Percentiles rank a stretch among this genome's conserved stretches.
Conservation (phyloP, 2,888 invertebrate genomes). For the Microctonus hyperodae region DNA sequence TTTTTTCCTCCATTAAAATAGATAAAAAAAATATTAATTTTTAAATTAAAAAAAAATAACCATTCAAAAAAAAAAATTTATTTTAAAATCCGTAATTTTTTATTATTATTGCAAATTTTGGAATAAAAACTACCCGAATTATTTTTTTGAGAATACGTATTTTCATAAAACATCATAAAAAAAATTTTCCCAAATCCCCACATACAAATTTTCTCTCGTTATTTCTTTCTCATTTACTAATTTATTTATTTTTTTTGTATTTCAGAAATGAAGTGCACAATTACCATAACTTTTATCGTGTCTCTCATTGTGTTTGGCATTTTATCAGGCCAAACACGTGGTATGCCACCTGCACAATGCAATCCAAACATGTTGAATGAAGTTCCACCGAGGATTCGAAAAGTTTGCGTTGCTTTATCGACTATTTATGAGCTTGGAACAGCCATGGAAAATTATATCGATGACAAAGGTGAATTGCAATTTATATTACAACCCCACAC, state of each 20-base stretch:
- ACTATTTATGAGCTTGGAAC: conserved; percentile 71
- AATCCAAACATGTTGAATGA: conserved; percentile 69
- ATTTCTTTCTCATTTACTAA: conserved; percentile 17
- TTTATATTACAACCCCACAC: background rate
- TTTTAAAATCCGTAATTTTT: too few relatives aligned
- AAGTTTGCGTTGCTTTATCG: conserved; percentile 72
- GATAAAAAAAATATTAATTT: too few relatives aligned
- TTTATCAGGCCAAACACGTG: conserved; percentile 56
- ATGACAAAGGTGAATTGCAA: conserved; percentile 64
- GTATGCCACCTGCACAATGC: conserved; percentile 68
- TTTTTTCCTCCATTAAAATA: too few relatives aligned
- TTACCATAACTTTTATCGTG: conserved; percentile 41
- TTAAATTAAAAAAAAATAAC: too few relatives aligned
- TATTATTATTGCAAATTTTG: too few relatives aligned
- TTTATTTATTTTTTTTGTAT: too few relatives aligned
- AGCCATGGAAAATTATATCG: conserved; percentile 69
- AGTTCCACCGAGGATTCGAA: conserved; percentile 70
- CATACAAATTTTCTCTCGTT: background rate
- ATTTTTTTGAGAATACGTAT: too few relatives aligned
- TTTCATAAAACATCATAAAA: too few relatives aligned
- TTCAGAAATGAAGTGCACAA: conserved; percentile 46
- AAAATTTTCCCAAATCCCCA: too few relatives aligned
- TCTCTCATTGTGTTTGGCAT: conserved; percentile 38
- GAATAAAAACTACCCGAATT: too few relatives aligned
- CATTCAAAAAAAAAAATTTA: too few relatives aligned